These are phyloP conservation scores for Cynopterus sphinx DNA, from an alignment of 2,797 vertebrate genomes.

Conservation along the genomic window DNA sequence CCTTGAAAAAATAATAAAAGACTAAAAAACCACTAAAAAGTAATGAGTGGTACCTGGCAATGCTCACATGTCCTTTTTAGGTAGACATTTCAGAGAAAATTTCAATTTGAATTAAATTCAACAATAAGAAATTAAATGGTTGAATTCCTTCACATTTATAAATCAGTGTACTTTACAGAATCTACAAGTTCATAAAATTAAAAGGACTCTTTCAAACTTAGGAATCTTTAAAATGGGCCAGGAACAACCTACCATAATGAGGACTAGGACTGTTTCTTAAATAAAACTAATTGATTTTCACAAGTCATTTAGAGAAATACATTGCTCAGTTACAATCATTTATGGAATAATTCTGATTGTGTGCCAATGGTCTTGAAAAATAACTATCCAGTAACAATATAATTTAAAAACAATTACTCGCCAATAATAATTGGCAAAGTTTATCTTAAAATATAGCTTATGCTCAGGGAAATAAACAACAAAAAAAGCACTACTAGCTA, in stretches of 20 bases:
- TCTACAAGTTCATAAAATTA: constrained; percentile 31
- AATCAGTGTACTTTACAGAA: constrained; percentile 18
- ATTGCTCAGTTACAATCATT: constrained; percentile 9
- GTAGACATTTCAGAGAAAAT: constrained; percentile 19
- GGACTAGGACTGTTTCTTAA: constrained; percentile 27
- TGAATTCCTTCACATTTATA: constrained; percentile 42
- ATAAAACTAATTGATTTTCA: constrained; percentile 7
- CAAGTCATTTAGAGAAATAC: constrained; percentile 44
- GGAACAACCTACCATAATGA: background rate
- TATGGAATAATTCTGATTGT: constrained; percentile 38
- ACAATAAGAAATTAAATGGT: constrained; percentile 52
- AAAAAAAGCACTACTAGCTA: constrained; percentile 66
- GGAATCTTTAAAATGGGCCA: background rate
- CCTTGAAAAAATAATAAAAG: background rate
- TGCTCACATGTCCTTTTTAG: background rate
- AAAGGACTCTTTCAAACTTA: constrained; percentile 31
- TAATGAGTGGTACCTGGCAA: background rate
- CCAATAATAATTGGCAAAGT: constrained; percentile 55
- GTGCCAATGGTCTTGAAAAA: constrained; percentile 51
- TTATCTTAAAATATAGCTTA: constrained; percentile 74
- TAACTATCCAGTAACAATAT: constrained; percentile 32
- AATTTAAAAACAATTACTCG: constrained; percentile 55
- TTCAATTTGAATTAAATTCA: constrained; percentile 49
- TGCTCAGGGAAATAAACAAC: constrained; percentile 65
- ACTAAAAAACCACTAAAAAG: background rate